These are phyloP conservation scores for Neoaliturus tenellus DNA, from an alignment of 2,888 invertebrate genomes.

Conservation along the genomic window DNA sequence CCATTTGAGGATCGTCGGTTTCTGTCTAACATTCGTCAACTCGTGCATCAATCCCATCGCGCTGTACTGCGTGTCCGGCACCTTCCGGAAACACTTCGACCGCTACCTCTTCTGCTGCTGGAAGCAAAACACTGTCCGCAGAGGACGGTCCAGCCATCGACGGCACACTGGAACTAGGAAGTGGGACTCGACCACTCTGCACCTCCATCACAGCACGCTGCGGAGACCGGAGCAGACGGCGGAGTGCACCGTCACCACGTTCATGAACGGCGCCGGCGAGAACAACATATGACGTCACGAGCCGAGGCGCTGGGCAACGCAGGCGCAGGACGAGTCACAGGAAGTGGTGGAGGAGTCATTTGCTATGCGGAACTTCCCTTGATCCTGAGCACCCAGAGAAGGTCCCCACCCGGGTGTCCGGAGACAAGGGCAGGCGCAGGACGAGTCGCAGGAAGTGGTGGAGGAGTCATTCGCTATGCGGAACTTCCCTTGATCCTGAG, in stretches of 20 bases:
- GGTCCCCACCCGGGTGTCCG: too few species aligned
- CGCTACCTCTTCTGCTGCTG: conserved; percentile 86
- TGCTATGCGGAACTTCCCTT: conserved; percentile 1
- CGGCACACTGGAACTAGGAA: conserved; percentile 54
- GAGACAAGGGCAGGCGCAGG: too few species aligned
- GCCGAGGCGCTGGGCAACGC: background rate
- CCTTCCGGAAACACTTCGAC: conserved; percentile 85
- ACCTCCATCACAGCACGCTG: conserved; percentile 63
- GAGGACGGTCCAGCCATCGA: conserved; percentile 38
- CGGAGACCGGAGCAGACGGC: conserved; percentile 70
- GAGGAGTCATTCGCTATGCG: background rate
- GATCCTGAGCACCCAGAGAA: background rate
- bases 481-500: background rate
- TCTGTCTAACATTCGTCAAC: conserved; percentile 91
- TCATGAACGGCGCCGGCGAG: conserved; percentile 59
- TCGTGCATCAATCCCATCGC: conserved; percentile 95
- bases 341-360: background rate
- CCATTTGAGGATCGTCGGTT: conserved; percentile 85
- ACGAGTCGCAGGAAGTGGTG: background rate
- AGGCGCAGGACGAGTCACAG: background rate
- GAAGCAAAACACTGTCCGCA: background rate
- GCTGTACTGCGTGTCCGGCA: conserved; percentile 90
- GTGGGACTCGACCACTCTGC: conserved; percentile 62
- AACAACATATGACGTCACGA: conserved; percentile 55
- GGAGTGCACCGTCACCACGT: conserved; percentile 60